These are phyloP conservation scores for Catostomus latipinnis DNA, from an alignment of 2,797 vertebrate genomes.

Conservation along the genomic window DNA sequence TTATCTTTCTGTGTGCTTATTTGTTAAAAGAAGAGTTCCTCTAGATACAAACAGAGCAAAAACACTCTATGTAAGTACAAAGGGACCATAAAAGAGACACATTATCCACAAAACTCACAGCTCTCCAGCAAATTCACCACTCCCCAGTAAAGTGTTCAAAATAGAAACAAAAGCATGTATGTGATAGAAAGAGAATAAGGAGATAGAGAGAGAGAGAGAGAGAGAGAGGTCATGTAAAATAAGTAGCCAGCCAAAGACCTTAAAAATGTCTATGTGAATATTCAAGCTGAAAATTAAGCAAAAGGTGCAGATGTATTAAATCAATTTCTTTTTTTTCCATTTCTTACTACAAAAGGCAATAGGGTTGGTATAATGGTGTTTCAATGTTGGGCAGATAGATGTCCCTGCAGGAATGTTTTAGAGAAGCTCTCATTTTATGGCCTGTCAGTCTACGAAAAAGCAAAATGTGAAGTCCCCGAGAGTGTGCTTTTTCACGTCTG, in stretches of 20 bases:
- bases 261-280: background rate
- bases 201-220: no score
- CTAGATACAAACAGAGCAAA: conserved; percentile 17
- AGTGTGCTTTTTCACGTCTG: background rate
- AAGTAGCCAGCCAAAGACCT: background rate
- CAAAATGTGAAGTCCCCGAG: background rate
- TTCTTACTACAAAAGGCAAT: conserved; percentile 18
- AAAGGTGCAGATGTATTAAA: conserved; percentile 16
- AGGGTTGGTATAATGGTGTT: conserved; percentile 19
- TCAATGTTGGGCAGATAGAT: conserved; percentile 20
- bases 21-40: conserved; percentile 28
- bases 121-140: background rate
- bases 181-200: no score
- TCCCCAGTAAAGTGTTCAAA: conserved; percentile 7
- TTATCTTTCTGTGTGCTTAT: conserved; percentile 48
- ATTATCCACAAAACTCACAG: conserved; percentile 3
- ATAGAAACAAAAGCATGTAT: background rate
- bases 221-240: background rate
- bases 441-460: conserved; percentile 24
- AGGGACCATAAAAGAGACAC: conserved; percentile 1
- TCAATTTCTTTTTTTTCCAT: background rate
- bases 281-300: conserved; percentile 3
- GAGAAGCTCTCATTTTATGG: conserved; percentile 30
- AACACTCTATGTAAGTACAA: conserved; percentile 21
- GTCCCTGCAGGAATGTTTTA: conserved; percentile 12